Conservation (phyloP, 2,888 invertebrate species). For the Cynaeus angustus region DNA sequence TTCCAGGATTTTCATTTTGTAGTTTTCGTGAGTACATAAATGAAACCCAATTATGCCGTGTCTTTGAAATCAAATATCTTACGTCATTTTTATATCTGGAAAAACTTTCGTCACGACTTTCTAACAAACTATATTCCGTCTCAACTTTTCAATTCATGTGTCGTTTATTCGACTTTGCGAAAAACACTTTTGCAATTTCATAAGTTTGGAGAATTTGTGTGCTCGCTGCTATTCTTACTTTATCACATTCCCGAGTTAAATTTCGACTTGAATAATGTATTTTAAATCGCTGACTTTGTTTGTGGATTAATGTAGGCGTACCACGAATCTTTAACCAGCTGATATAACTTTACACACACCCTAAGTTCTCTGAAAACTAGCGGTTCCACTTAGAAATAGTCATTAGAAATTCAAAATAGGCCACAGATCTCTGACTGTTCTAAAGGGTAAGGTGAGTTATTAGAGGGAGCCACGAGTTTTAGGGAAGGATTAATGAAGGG, state of each 20-base stretch:
- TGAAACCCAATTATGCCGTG: background rate
- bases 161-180: slow-evolving; percentile 5
- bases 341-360: slow-evolving; percentile 6
- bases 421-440: slow-evolving; percentile 18
- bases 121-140: slow-evolving; percentile 4
- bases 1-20: background rate
- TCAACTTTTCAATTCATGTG: slow-evolving; percentile 6
- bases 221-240: background rate
- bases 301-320: slow-evolving; percentile 1
- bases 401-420: slow-evolving; percentile 41
- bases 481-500: slow-evolving; percentile 32
- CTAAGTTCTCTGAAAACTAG: slow-evolving; percentile 28
- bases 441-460: slow-evolving; percentile 30
- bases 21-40: background rate
- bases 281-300: slow-evolving; percentile 11
- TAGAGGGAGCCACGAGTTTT: slow-evolving; percentile 22
- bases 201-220: background rate
- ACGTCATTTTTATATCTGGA: background rate
- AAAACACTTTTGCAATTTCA: background rate
- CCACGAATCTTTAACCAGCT: slow-evolving; percentile 10
- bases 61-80: background rate
- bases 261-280: slow-evolving; percentile 13
- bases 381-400: slow-evolving; percentile 27
- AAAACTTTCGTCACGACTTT: background rate
- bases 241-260: background rate